Evolutionary conservation across 1,140 invertebrate genomes (phyloP).

Genomic region (Homalodisca vitripennis): DNA sequence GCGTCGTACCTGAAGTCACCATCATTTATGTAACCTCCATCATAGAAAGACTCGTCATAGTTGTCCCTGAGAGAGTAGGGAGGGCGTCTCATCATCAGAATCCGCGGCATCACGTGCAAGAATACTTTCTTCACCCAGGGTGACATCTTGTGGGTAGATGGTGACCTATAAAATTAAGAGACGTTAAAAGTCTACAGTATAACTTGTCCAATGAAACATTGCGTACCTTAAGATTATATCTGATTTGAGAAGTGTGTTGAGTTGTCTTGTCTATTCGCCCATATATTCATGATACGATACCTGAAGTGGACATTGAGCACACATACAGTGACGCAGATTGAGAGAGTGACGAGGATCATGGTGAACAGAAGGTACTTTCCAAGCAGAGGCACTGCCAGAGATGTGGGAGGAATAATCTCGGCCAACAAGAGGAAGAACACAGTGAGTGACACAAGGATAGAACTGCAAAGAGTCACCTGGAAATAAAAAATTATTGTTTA

Average conservation of each 20-base stretch:
- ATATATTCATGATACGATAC: constrained; percentile 95
- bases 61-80: constrained; percentile 74
- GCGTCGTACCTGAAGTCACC: constrained; percentile 41
- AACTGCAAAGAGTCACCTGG: constrained; percentile 97
- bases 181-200: too few species aligned
- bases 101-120: constrained; percentile 82
- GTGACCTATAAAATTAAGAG: constrained; percentile 65
- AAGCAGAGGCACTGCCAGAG: constrained; percentile 93
- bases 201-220: too few species aligned
- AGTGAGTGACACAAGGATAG: constrained; percentile 96
- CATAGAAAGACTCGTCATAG: neutral
- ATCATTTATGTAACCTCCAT: constrained; percentile 39
- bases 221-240: too few species aligned
- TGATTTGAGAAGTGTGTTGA: too few species aligned
- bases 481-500: too few species aligned
- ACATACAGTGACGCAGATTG: constrained; percentile 96
- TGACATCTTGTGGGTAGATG: constrained; percentile 95
- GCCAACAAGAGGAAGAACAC: constrained; percentile 99
- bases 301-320: constrained; percentile 99
- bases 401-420: constrained; percentile 98
- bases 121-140: constrained; percentile 86
- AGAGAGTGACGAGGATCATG: constrained; percentile 97
- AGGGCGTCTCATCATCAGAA: constrained; percentile 85
- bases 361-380: constrained; percentile 99
- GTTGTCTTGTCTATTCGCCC: too few species aligned